phyloP scores from a whole-genome alignment of 2,888 invertebrate genomes.

The Epirrhoe tristata region DNA sequence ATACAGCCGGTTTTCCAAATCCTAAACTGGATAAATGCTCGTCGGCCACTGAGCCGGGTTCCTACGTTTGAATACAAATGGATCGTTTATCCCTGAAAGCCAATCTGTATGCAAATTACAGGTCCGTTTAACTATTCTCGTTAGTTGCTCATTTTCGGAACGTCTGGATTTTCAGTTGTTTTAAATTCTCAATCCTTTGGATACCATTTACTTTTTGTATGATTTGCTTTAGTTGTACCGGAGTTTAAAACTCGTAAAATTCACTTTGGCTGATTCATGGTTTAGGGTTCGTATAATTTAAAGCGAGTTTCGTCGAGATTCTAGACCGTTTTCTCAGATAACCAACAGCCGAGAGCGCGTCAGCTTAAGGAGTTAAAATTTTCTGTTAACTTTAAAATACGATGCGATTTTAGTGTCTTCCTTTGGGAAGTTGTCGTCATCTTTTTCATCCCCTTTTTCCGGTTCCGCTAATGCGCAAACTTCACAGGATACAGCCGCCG shows the following conservation, averaged over 20 bases:
- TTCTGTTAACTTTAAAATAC: constrained; percentile 52
- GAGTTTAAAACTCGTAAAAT: constrained; percentile 28
- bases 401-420: constrained; percentile 57
- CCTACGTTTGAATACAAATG: constrained; percentile 84
- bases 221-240: constrained; percentile 35
- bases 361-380: constrained; percentile 37
- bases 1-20: constrained; percentile 70
- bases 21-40: constrained; percentile 80
- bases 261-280: constrained; percentile 32
- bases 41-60: constrained; percentile 75
- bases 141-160: constrained; percentile 84
- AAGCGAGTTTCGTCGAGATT: constrained; percentile 16
- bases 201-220: constrained; percentile 37
- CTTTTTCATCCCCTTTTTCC: constrained; percentile 75
- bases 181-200: constrained; percentile 56
- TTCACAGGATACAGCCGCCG: constrained; percentile 58
- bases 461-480: constrained; percentile 70
- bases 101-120: constrained; percentile 85
- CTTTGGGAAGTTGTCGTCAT: constrained; percentile 58
- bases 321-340: constrained; percentile 22
- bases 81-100: constrained; percentile 83
- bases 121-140: constrained; percentile 83
- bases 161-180: constrained; percentile 73
- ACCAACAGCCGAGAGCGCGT: constrained; percentile 13
- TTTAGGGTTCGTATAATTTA: constrained; percentile 18